Evolutionary conservation across 1,140 invertebrate genomes (phyloP).

Genomic region (Drosophila sproati): DNA sequence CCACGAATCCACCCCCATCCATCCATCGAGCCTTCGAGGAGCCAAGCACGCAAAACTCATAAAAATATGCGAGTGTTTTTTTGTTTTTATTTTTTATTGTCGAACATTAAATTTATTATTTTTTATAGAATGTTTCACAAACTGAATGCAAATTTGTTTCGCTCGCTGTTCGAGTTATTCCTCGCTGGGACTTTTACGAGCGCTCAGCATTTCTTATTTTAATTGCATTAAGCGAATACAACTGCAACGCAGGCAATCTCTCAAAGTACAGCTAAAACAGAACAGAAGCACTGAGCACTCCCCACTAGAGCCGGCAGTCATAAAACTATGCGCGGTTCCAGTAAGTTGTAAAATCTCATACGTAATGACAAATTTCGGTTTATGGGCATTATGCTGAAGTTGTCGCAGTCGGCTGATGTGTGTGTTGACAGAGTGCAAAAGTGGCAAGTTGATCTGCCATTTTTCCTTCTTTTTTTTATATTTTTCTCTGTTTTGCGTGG

Average conservation of each 20-base stretch:
- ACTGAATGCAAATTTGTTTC: slow-evolving; percentile 77
- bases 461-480: too few species aligned
- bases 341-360: slow-evolving; percentile 70
- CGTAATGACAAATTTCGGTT: slow-evolving; percentile 72
- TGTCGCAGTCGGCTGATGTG: slow-evolving; percentile 20
- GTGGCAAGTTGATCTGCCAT: neutral
- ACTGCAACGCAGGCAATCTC: too few species aligned
- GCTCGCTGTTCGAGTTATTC: slow-evolving; percentile 6
- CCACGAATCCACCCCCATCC: neutral
- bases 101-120: slow-evolving; percentile 81
- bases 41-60: slow-evolving; percentile 72
- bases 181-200: slow-evolving; percentile 54
- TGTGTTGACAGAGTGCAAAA: neutral
- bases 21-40: neutral
- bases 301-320: slow-evolving; percentile 34
- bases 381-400: slow-evolving; percentile 47
- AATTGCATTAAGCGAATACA: slow-evolving; percentile 57
- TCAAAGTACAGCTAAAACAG: neutral
- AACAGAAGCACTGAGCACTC: neutral
- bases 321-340: slow-evolving; percentile 62
- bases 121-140: slow-evolving; percentile 82
- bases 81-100: slow-evolving; percentile 76
- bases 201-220: slow-evolving; percentile 52
- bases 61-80: slow-evolving; percentile 73
- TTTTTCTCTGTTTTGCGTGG: slow-evolving; percentile 1